phyloP scores from a whole-genome alignment of 2,888 invertebrate genomes.

The Arctia plantaginis region DNA sequence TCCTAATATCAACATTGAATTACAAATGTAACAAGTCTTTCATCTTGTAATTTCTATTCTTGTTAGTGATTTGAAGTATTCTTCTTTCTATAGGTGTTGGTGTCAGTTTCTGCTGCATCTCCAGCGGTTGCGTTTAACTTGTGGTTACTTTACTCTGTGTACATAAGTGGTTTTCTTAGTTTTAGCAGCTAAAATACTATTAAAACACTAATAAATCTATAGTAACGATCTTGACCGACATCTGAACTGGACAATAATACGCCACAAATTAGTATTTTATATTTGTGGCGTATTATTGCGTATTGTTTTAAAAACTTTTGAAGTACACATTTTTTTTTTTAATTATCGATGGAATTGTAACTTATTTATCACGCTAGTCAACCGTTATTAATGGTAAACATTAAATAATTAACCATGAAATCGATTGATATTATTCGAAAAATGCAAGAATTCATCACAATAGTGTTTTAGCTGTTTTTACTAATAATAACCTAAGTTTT shows the following conservation, averaged over 20 bases:
- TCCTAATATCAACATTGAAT: not conserved
- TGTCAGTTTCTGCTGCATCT: slow-evolving; percentile 43
- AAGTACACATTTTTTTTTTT: too few species aligned
- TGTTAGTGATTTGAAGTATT: slow-evolving; percentile 8
- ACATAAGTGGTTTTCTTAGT: not conserved
- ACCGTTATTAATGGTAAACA: not conserved
- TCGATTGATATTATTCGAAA: not conserved
- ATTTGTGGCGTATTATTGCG: too few species aligned
- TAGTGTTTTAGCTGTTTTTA: slow-evolving; percentile 5
- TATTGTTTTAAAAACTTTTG: too few species aligned
- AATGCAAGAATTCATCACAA: not conserved
- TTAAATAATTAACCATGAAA: not conserved
- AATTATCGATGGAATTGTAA: too few species aligned
- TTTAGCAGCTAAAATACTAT: slow-evolving; percentile 2
- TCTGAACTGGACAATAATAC: not conserved
- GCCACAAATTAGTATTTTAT: too few species aligned
- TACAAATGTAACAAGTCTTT: not conserved
- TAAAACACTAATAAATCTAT: not conserved
- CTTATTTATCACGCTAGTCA: not conserved
- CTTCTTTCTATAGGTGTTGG: slow-evolving; percentile 58
- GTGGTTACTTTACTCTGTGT: not conserved
- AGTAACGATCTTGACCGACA: not conserved
- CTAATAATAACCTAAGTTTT: not conserved
- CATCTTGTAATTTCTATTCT: not conserved
- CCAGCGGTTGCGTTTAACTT: slow-evolving; percentile 7